phyloP scores from a whole-genome alignment of 2,888 invertebrate genomes.

The Cataglyphis rosenhaueri region DNA sequence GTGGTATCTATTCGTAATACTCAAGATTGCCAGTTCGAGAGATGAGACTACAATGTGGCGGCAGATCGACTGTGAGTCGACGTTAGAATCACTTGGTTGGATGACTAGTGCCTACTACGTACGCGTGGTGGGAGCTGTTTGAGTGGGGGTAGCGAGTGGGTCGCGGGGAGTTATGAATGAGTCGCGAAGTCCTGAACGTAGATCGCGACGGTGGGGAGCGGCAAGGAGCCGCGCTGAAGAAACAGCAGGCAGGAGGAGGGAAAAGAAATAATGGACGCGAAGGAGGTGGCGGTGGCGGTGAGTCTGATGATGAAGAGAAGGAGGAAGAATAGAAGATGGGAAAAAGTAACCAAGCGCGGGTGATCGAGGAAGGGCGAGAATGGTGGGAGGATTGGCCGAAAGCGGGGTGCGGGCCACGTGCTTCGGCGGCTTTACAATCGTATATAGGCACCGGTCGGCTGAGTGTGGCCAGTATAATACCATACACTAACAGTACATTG shows the following conservation, averaged over 20 bases:
- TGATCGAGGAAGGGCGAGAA: conserved; percentile 68
- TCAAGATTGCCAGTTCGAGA: conserved; percentile 3
- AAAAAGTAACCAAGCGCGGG: conserved; percentile 61
- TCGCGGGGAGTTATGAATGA: conserved; percentile 84
- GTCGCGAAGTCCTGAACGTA: conserved; percentile 73
- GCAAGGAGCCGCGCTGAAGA: conserved; percentile 53
- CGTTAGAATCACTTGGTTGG: conserved; percentile 60
- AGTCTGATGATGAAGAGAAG: conserved; percentile 35
- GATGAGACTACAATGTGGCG: conserved; percentile 40
- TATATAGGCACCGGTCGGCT: conserved; percentile 77
- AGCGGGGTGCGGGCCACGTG: conserved; percentile 82
- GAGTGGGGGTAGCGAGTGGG: conserved; percentile 64
- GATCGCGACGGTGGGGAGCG: conserved; percentile 64
- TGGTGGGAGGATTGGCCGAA: conserved; percentile 73
- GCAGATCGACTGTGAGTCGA: conserved; percentile 58
- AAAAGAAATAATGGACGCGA: conserved; percentile 45
- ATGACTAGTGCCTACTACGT: conserved; percentile 60
- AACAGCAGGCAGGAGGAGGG: conserved; percentile 52
- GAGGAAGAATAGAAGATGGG: conserved; percentile 58
- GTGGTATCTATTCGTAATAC: neutral
- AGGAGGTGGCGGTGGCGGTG: conserved; percentile 57
- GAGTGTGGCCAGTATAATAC: conserved; percentile 70
- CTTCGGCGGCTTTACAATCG: conserved; percentile 78
- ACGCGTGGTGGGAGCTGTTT: conserved; percentile 57
- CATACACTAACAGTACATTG: conserved; percentile 73